Conservation (phyloP, 1,140 invertebrate genomes). For the Neelides sp. region DNA sequence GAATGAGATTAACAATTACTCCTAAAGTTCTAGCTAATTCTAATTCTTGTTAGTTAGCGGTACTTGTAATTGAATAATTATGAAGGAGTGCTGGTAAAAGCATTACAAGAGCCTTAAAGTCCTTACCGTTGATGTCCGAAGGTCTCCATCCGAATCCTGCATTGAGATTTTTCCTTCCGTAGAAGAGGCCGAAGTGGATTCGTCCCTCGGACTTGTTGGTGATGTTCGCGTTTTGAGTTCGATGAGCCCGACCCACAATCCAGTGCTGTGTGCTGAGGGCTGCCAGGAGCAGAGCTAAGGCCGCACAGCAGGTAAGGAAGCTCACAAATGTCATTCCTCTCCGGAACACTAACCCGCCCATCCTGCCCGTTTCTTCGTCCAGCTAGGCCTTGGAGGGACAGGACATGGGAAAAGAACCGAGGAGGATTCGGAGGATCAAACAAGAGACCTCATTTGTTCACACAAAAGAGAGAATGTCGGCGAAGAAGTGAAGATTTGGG, state of each 20-base stretch:
- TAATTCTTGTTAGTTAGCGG: too few relatives aligned
- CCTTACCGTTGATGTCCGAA: conserved; percentile 55
- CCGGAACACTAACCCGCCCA: conserved; percentile 45
- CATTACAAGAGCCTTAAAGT: too few relatives aligned
- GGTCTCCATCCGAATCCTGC: conserved; percentile 66
- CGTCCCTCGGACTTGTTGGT: conserved; percentile 56
- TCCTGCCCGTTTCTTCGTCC: conserved; percentile 2
- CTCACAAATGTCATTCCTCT: conserved; percentile 74
- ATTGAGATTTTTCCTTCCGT: conserved; percentile 68
- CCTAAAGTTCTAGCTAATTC: too few relatives aligned
- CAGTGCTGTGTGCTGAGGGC: conserved; percentile 77
- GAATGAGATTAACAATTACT: too few relatives aligned
- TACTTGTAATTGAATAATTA: too few relatives aligned
- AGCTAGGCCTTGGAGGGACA: too few relatives aligned
- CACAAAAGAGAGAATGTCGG: not conserved
- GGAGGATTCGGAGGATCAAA: not conserved
- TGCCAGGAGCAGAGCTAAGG: conserved; percentile 65
- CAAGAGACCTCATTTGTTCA: not conserved
- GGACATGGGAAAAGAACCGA: not conserved
- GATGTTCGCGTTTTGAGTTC: conserved; percentile 42
- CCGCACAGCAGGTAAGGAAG: conserved; percentile 70
- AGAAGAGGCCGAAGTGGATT: conserved; percentile 70
- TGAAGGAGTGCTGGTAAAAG: too few relatives aligned
- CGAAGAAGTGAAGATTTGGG: not conserved
- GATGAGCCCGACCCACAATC: conserved; percentile 61